phyloP scores from a whole-genome alignment of 2,888 invertebrate species.

The Zygothrica quintamaculata region DNA sequence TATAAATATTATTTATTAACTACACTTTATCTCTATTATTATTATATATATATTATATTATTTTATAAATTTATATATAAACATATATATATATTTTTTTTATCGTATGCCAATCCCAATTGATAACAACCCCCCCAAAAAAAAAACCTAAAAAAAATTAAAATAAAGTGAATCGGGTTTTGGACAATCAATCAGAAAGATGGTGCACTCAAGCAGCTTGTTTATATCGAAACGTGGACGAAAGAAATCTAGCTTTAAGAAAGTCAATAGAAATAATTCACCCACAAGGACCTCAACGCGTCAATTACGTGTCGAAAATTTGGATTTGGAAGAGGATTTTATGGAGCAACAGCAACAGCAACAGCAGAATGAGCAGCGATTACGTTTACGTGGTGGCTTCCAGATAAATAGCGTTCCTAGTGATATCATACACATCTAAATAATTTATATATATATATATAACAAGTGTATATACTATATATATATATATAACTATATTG shows the following conservation, averaged over 20 bases:
- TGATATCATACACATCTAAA: slow-evolving; percentile 43
- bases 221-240: background rate
- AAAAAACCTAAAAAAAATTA: slow-evolving; percentile 13
- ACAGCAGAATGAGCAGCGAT: slow-evolving; percentile 35
- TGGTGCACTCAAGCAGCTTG: slow-evolving; percentile 16
- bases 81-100: slow-evolving; percentile 10
- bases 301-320: slow-evolving; percentile 56
- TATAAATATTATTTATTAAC: slow-evolving; percentile 30
- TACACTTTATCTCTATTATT: background rate
- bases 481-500: no score
- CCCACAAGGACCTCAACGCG: slow-evolving; percentile 1
- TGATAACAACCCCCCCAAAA: slow-evolving; percentile 49
- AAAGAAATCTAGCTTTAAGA: background rate
- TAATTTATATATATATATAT: slow-evolving; percentile 1
- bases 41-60: no score
- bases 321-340: slow-evolving; percentile 63
- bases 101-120: slow-evolving; percentile 21
- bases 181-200: slow-evolving; percentile 31
- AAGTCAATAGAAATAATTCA: background rate
- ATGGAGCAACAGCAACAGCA: slow-evolving; percentile 66
- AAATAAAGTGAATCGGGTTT: slow-evolving; percentile 48
- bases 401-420: slow-evolving; percentile 11
- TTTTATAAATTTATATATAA: no score
- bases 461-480: no score
- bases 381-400: slow-evolving; percentile 23